Evolutionary conservation across 2,888 invertebrate genomes (phyloP).

Genomic region (Oscheius myriophilus): DNA sequence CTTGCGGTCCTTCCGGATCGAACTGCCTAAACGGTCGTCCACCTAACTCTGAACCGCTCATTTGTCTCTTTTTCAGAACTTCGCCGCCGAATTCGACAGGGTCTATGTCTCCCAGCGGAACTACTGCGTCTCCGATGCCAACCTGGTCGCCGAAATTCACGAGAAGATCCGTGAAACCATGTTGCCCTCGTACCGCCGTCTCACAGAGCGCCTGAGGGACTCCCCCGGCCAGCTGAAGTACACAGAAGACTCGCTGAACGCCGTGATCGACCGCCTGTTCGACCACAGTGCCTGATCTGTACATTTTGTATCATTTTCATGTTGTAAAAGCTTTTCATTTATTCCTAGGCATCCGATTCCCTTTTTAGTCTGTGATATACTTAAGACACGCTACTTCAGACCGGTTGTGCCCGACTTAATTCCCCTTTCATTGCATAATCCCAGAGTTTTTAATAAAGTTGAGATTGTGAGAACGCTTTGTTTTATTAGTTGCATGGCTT

Average conservation of each 20-base stretch:
- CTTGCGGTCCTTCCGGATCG: too few relatives aligned
- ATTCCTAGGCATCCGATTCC: too few relatives aligned
- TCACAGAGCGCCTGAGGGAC: slow-evolving; percentile 1
- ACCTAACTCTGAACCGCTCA: too few relatives aligned
- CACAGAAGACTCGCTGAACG: slow-evolving; percentile 35
- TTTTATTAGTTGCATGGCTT: too few relatives aligned
- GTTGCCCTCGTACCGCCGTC: slow-evolving; percentile 3
- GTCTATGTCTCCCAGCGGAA: slow-evolving; percentile 57
- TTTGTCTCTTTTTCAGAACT: slow-evolving; percentile 52
- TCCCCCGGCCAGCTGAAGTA: slow-evolving; percentile 25
- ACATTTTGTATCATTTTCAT: neutral
- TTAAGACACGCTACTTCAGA: neutral
- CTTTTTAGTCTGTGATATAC: slow-evolving; percentile 15
- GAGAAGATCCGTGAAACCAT: slow-evolving; percentile 33
- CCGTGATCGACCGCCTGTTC: slow-evolving; percentile 36
- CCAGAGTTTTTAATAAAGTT: slow-evolving; percentile 2
- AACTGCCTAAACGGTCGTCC: too few relatives aligned
- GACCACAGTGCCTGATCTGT: slow-evolving; percentile 31
- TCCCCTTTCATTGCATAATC: neutral
- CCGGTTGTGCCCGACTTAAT: slow-evolving; percentile 24
- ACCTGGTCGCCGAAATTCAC: slow-evolving; percentile 54
- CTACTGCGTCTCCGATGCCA: slow-evolving; percentile 63
- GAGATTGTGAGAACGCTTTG: neutral
- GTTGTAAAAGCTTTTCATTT: too few relatives aligned
- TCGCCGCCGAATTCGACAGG: slow-evolving; percentile 65